phyloP scores from a whole-genome alignment of 2,113 vertebrate genomes.

The Dinomys branickii region DNA sequence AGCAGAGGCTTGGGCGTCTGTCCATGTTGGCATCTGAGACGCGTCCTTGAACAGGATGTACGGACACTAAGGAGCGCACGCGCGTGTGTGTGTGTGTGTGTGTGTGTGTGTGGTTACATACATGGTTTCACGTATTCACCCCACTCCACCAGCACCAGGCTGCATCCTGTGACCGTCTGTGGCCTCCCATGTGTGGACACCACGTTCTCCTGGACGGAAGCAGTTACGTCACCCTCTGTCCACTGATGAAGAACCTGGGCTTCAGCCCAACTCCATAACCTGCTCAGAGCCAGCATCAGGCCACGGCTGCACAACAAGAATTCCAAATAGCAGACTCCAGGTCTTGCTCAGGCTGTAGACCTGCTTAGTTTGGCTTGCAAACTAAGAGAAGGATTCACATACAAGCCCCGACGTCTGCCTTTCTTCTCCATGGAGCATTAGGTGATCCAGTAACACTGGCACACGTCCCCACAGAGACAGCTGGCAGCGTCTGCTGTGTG shows the following conservation, averaged over 20 bases:
- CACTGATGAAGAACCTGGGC: background rate
- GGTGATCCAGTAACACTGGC: background rate
- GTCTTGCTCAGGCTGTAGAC: background rate
- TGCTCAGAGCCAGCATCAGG: background rate
- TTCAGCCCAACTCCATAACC: background rate
- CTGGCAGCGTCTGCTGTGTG: too few relatives aligned
- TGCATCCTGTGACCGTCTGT: too few relatives aligned
- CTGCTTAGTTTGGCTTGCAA: background rate
- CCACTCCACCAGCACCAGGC: background rate
- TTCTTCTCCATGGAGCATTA: background rate
- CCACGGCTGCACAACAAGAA: accelerated
- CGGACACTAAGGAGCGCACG: accelerated
- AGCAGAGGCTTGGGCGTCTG: background rate
- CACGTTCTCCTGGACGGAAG: background rate
- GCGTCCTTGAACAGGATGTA: background rate
- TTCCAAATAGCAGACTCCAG: background rate
- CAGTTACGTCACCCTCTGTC: background rate
- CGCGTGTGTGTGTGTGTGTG: too few relatives aligned
- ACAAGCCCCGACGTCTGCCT: background rate
- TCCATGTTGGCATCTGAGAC: background rate
- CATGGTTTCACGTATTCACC: background rate
- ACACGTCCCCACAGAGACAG: background rate
- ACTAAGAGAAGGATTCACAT: background rate
- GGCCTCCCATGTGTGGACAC: accelerated
- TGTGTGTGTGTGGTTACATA: background rate